Conservation (phyloP, 2,797 vertebrate species). For the Ctenopoma kingsleyae region DNA sequence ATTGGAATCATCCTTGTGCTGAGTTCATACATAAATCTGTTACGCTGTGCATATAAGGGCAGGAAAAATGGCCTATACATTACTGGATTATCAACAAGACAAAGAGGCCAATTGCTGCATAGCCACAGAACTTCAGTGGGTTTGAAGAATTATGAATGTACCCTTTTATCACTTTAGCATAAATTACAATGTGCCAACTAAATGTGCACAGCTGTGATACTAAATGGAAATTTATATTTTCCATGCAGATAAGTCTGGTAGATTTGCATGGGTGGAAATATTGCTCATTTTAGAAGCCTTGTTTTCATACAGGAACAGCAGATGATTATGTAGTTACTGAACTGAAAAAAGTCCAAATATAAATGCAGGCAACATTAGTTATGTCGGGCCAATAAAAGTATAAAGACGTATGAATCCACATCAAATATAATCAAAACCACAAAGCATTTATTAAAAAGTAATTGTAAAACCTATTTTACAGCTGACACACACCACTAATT, state of each 20-base stretch:
- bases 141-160: neutral
- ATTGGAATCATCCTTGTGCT: conserved; percentile 16
- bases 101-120: neutral
- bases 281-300: neutral
- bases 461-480: conserved; percentile 42
- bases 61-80: neutral
- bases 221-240: neutral
- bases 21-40: neutral
- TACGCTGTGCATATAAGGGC: neutral
- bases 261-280: neutral
- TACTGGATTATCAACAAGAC: conserved; percentile 1
- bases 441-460: conserved; percentile 40
- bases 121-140: neutral
- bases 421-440: conserved; percentile 6
- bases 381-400: conserved; percentile 10
- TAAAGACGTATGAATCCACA: conserved; percentile 23
- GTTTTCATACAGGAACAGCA: neutral
- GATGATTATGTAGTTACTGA: neutral
- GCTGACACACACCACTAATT: conserved; percentile 48
- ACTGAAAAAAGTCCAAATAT: neutral
- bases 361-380: conserved; percentile 6
- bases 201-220: neutral
- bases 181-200: neutral
- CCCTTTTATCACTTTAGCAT: neutral
- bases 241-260: neutral